Conservation (phyloP, 2,797 vertebrate species). For the Toxotes lorentzi region DNA sequence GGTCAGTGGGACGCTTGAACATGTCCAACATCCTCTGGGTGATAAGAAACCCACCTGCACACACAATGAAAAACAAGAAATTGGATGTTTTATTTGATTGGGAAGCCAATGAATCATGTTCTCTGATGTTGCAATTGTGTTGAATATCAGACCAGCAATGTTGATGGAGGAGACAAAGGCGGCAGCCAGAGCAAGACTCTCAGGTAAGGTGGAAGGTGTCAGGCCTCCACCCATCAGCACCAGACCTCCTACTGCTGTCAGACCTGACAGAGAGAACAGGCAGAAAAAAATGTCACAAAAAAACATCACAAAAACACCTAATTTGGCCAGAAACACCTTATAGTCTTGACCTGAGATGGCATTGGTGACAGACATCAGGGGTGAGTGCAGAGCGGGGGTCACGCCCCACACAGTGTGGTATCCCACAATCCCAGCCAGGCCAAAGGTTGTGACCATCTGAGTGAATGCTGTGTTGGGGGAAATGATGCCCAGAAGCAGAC, state of each 20-base stretch:
- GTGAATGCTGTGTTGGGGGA: conserved; percentile 86
- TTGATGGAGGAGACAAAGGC: conserved; percentile 90
- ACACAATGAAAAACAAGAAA: background rate
- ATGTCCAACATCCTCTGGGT: conserved; percentile 88
- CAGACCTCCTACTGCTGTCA: conserved; percentile 89
- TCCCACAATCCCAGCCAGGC: conserved; percentile 85
- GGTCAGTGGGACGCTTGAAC: conserved; percentile 89
- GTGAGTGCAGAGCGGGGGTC: conserved; percentile 87
- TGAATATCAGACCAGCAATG: conserved; percentile 83
- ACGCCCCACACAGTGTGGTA: conserved; percentile 88
- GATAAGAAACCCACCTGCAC: conserved; percentile 87
- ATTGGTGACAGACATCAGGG: conserved; percentile 87
- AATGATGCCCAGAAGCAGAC: conserved; percentile 82
- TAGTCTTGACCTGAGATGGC: conserved; percentile 87
- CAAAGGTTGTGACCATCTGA: conserved; percentile 89
- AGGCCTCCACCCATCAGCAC: conserved; percentile 89
- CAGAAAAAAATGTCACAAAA: background rate
- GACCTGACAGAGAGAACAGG: conserved; percentile 71
- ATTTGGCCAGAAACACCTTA: background rate
- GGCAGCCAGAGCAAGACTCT: conserved; percentile 86
- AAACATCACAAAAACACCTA: background rate
- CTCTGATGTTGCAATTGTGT: background rate
- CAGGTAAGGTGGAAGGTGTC: conserved; percentile 81
- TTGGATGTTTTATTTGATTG: background rate
- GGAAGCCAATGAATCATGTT: background rate